Evolutionary conservation across 2,113 vertebrate genomes (phyloP).

Genomic region (Dryoscopus gambensis): DNA sequence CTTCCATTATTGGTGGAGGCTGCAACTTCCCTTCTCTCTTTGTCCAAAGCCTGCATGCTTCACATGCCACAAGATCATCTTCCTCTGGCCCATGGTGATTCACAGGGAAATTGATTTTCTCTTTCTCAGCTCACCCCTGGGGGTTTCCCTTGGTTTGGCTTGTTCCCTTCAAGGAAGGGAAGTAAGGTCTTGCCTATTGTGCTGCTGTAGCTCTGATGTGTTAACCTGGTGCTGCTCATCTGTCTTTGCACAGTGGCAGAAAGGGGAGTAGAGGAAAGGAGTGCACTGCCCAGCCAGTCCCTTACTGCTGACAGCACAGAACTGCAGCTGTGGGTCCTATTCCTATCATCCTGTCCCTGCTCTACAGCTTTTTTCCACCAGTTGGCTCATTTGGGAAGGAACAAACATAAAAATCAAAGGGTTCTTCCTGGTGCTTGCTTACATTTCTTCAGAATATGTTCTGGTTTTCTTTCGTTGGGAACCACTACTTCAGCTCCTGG

Average conservation of each 20-base stretch:
- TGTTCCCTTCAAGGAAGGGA: not conserved
- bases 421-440: not conserved
- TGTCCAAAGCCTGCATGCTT: constrained; percentile 10
- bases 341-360: not conserved
- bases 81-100: not conserved
- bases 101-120: not conserved
- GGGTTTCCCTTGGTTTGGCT: not conserved
- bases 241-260: not conserved
- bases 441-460: not conserved
- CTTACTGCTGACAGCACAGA: not conserved
- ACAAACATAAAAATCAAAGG: not conserved
- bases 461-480: not conserved
- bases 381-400: not conserved
- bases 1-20: not conserved
- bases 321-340: constrained; percentile 42
- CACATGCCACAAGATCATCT: constrained; percentile 18
- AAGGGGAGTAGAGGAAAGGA: not conserved
- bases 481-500: not conserved
- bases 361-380: constrained; percentile 18
- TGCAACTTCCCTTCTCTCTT: not conserved
- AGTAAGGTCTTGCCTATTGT: accelerated
- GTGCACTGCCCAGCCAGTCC: not conserved
- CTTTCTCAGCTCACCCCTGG: not conserved
- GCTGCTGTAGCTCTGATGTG: not conserved
- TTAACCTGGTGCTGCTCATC: not conserved